These are phyloP conservation scores for Felis chaus DNA, from an alignment of 2,113 vertebrate species.

Conservation along the genomic window DNA sequence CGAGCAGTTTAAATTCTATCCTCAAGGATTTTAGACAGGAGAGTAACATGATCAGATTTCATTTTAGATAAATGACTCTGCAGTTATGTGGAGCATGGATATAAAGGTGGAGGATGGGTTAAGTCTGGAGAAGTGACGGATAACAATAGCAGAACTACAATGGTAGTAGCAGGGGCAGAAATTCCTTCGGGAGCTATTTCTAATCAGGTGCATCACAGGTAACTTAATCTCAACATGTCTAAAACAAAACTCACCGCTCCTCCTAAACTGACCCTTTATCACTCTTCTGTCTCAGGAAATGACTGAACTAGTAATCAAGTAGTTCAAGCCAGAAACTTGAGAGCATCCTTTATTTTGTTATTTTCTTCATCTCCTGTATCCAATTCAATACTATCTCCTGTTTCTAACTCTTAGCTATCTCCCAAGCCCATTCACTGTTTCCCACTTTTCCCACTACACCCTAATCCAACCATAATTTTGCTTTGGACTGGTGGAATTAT, in stretches of 20 bases:
- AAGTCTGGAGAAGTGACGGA: not conserved
- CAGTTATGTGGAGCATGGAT: not conserved
- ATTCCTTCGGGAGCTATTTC: not conserved
- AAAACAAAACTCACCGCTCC: not conserved
- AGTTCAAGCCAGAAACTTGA: conserved; percentile 37
- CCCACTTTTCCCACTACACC: not conserved
- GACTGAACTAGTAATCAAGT: not conserved
- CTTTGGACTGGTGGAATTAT: not conserved
- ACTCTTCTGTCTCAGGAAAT: conserved; percentile 28
- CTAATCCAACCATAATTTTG: not conserved
- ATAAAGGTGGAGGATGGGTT: not conserved
- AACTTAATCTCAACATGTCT: conserved; percentile 17
- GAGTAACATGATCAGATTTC: not conserved
- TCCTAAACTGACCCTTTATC: not conserved
- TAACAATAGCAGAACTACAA: not conserved
- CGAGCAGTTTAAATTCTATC: not conserved
- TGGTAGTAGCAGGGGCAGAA: not conserved
- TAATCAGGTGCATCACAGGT: not conserved
- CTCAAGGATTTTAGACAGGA: not conserved
- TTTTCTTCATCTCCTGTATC: conserved; percentile 26
- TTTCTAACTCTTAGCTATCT: conserved; percentile 9
- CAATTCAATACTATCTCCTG: not conserved
- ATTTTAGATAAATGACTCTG: conserved; percentile 32
- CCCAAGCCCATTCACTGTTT: not conserved
- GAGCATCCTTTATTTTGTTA: not conserved